These are phyloP conservation scores for Laticauda colubrina DNA, from an alignment of 2,113 vertebrate species.

Conservation along the genomic window DNA sequence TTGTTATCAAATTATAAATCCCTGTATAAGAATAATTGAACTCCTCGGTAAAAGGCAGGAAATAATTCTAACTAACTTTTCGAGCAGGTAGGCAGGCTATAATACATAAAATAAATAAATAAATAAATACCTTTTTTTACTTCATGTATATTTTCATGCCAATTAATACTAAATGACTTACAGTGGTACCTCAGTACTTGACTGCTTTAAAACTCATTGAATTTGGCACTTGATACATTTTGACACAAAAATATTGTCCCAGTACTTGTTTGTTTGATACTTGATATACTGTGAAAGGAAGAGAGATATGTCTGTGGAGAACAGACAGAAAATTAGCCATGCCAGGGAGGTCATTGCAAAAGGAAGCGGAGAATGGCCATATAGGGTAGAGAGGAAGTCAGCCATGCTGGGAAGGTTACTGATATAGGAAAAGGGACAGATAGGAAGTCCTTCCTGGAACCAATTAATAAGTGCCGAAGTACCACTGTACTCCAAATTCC, in stretches of 20 bases:
- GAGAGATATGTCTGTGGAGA: neutral
- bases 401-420: neutral
- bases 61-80: neutral
- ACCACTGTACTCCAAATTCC: neutral
- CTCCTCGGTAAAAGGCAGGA: neutral
- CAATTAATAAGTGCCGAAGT: neutral
- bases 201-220: neutral
- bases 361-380: neutral
- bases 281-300: neutral
- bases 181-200: neutral
- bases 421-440: neutral
- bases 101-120: neutral
- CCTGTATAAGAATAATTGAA: neutral
- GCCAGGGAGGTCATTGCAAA: neutral
- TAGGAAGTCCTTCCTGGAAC: neutral
- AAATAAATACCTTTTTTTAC: neutral
- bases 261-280: neutral
- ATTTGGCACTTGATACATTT: neutral
- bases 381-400: neutral
- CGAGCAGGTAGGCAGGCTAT: neutral
- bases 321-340: neutral
- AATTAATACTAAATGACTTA: neutral
- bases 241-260: neutral
- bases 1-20: neutral
- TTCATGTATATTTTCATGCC: neutral